Evolutionary conservation across 2,888 invertebrate species (phyloP).

Genomic region (Nebria salina): DNA sequence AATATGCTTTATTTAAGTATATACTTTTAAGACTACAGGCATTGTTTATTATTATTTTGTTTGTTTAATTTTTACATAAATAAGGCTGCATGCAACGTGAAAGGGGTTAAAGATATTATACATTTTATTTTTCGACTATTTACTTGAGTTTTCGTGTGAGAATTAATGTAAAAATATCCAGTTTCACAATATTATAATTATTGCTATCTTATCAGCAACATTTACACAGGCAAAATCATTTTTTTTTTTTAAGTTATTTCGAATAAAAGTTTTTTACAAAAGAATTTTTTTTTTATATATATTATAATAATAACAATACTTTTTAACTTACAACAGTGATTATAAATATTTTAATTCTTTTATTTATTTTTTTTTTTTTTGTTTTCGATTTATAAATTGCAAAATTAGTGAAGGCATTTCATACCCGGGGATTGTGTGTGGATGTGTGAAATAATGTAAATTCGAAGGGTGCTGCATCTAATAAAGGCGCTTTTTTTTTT

Average conservation of each 20-base stretch:
- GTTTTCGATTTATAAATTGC: neutral
- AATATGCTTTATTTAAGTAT: conserved; percentile 39
- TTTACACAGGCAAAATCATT: neutral
- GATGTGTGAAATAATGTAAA: neutral
- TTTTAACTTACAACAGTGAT: conserved; percentile 1
- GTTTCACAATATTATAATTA: neutral
- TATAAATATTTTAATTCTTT: neutral
- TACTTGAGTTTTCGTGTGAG: neutral
- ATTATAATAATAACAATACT: conserved; percentile 3
- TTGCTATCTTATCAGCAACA: neutral
- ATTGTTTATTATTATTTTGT: neutral
- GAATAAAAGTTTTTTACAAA: neutral
- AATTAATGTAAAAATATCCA: neutral
- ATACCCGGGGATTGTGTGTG: neutral
- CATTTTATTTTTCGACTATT: neutral
- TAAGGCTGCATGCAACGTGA: neutral
- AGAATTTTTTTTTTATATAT: neutral
- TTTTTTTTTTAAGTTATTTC: neutral
- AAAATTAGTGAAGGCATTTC: neutral
- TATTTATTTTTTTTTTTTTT: neutral
- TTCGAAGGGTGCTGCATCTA: neutral
- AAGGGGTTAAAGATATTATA: neutral
- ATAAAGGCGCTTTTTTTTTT: neutral
- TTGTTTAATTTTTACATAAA: neutral
- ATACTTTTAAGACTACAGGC: conserved; percentile 11